Evolutionary conservation across 2,888 invertebrate species (phyloP), one percentile per base, ranked within the genome.

Genomic region (Omphaloscelis lunosa): DNA sequence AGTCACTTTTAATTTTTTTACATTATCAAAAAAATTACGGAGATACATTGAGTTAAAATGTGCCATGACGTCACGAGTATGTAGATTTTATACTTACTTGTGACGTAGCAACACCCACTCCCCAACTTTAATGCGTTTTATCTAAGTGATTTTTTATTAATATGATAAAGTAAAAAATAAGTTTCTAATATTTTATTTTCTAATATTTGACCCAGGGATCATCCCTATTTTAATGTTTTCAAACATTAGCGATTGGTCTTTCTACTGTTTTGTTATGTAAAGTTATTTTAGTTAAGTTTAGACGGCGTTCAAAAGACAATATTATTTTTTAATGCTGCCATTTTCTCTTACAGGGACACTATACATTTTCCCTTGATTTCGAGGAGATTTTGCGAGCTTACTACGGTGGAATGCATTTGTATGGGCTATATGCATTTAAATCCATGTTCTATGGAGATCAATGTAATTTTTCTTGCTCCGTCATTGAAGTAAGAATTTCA

Each of bases 381-480:
- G 27, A 66, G 7, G 65, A 45, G 65, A 3, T 27, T 27, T 20
- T 66, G 65, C 45, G 65, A 66, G 27, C 27, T 45, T 66, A 66
- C 45, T 66, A 45, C 41, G 65, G 65, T 20, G 65, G 65, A 20
- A 66, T 66, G 65, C 65, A 66, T 45, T 7, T 66, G 11, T 66
- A 27, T 66, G 65, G 65, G 12, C 20, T 45, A 0, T 66, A 66
- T 66, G 27, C 41, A 45, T 27, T 66, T 45, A 66, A 66, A 45
- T 20, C 65, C 45, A 12, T 27, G 7, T 66, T 66, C 6, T 66
- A 66, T 66, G 27, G 65, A 20, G 41, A 66, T 45, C 41, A 66
- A 12, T 66, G 65, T 45, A 66, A 66, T 66, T 27, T 66, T 11
- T 66, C 65, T 27, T 66, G 45, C 27, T 3, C 11, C 27, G 1